Evolutionary conservation across 2,888 invertebrate species (phyloP).

Genomic region (Phrixothrix hirtus): DNA sequence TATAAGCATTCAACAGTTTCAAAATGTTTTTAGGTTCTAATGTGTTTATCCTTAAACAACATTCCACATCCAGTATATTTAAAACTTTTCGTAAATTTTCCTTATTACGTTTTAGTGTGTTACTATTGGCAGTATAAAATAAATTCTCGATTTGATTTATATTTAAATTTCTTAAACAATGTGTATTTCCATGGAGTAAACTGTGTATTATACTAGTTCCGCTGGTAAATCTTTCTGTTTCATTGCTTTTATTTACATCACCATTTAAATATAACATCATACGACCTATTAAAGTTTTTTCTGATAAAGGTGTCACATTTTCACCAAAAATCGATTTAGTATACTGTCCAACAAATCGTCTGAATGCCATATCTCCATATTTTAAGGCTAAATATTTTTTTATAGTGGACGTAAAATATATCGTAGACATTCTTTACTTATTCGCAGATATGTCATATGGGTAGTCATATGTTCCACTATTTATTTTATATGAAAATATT

Average conservation of each 20-base stretch:
- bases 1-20: slow-evolving; percentile 44
- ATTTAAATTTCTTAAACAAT: slow-evolving; percentile 20
- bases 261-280: slow-evolving; percentile 28
- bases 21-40: slow-evolving; percentile 41
- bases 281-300: slow-evolving; percentile 30
- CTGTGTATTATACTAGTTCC: slow-evolving; percentile 17
- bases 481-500: neutral
- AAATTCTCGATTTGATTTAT: slow-evolving; percentile 26
- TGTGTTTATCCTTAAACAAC: slow-evolving; percentile 40
- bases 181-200: slow-evolving; percentile 12
- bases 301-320: slow-evolving; percentile 15
- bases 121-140: slow-evolving; percentile 18
- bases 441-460: slow-evolving; percentile 2
- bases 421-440: slow-evolving; percentile 14
- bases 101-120: slow-evolving; percentile 17
- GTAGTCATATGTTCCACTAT: slow-evolving; percentile 1
- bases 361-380: neutral
- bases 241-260: slow-evolving; percentile 9
- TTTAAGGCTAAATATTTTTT: slow-evolving; percentile 4
- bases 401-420: slow-evolving; percentile 14
- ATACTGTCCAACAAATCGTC: neutral
- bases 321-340: slow-evolving; percentile 18
- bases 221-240: neutral
- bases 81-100: slow-evolving; percentile 38
- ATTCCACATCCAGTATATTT: slow-evolving; percentile 47